A percentile compares a stretch with the other conserved stretches of the same genome.
These are phyloP conservation scores for Colaptes auratus DNA, from an alignment of 2,113 vertebrate species.

Conservation along the genomic window DNA sequence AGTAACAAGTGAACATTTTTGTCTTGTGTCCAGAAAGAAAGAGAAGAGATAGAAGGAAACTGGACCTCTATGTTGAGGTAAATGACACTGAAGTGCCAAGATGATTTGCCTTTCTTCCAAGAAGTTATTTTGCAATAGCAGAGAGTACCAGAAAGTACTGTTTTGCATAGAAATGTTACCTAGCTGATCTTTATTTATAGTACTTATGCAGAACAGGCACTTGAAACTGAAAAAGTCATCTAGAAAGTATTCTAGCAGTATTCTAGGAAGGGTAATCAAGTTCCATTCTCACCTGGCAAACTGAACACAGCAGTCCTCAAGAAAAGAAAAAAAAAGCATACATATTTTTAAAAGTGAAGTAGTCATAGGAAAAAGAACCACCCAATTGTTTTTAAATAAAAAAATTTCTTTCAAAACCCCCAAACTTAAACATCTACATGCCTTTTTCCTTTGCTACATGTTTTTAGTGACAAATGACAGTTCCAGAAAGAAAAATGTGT, in stretches of 20 bases:
- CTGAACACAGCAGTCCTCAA: neutral
- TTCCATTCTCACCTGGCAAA: neutral
- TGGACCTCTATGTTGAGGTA: neutral
- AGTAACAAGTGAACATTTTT: neutral
- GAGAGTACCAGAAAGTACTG: neutral
- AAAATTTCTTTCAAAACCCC: accelerated
- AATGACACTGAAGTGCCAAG: neutral
- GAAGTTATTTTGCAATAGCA: neutral
- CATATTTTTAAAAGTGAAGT: neutral
- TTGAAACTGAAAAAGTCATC: neutral
- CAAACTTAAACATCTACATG: neutral
- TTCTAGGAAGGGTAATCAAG: neutral
- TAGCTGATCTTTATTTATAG: neutral
- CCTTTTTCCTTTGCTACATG: neutral
- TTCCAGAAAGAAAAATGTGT: neutral
- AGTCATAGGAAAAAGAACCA: neutral
- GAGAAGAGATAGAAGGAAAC: neutral
- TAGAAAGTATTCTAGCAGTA: neutral
- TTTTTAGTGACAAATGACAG: neutral
- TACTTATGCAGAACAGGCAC: neutral
- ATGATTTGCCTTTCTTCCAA: neutral
- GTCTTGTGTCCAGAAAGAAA: neutral
- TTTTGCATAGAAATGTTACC: neutral
- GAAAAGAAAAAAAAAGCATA: neutral
- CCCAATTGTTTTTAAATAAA: neutral